phyloP scores from a whole-genome alignment of 2,888 invertebrate genomes.

The Apamea epomidion region DNA sequence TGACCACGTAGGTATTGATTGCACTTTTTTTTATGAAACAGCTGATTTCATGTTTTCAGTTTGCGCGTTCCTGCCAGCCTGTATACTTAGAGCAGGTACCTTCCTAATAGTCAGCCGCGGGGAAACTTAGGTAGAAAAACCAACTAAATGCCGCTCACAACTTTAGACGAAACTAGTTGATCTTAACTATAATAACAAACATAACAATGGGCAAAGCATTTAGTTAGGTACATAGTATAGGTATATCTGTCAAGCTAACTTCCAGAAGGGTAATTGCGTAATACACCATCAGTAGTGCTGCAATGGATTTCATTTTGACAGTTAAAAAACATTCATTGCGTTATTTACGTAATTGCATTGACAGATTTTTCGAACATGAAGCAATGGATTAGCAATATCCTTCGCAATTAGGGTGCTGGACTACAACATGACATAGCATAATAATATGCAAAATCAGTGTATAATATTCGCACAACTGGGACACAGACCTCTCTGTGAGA shows the following conservation, averaged over 20 bases:
- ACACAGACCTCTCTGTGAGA: background rate
- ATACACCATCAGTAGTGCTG: too few relatives aligned
- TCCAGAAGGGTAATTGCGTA: too few relatives aligned
- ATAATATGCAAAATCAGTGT: too few relatives aligned
- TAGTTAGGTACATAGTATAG: background rate
- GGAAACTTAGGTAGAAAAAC: background rate
- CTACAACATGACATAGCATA: background rate
- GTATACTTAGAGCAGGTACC: background rate
- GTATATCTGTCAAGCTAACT: too few relatives aligned
- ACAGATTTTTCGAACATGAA: too few relatives aligned
- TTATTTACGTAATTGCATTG: background rate
- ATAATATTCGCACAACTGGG: background rate
- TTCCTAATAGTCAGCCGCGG: background rate
- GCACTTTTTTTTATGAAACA: background rate
- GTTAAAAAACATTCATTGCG: background rate
- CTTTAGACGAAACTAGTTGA: conserved; percentile 8
- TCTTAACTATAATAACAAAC: background rate
- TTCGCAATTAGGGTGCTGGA: background rate
- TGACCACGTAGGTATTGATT: background rate
- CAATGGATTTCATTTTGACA: too few relatives aligned
- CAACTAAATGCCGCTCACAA: background rate
- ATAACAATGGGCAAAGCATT: background rate
- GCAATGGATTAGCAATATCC: too few relatives aligned
- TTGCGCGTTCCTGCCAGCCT: background rate
- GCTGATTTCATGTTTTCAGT: background rate